phyloP scores from a whole-genome alignment of 2,113 vertebrate species.

The Sula dactylatra region DNA sequence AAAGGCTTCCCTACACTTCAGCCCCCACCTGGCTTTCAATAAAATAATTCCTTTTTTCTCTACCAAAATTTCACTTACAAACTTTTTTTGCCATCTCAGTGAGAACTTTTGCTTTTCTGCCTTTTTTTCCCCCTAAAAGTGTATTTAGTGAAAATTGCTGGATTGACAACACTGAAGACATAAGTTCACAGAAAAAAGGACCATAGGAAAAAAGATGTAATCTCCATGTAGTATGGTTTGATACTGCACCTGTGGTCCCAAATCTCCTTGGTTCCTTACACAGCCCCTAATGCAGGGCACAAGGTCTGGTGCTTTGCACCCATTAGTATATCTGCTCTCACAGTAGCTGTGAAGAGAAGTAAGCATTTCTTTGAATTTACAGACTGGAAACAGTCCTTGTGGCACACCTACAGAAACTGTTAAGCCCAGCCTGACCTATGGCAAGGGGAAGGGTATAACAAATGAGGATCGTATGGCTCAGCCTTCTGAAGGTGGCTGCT shows the following conservation, averaged over 20 bases:
- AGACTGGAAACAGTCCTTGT: neutral
- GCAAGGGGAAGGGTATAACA: neutral
- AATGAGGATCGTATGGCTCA: rapidly evolving
- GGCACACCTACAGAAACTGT: neutral
- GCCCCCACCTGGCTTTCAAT: neutral
- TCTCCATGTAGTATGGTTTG: neutral
- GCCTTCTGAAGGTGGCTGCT: neutral
- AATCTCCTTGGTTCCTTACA: neutral
- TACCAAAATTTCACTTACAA: neutral
- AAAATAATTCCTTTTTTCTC: neutral
- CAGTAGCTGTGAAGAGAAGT: neutral
- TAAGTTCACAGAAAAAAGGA: neutral
- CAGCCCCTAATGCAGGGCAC: neutral
- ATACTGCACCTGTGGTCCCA: neutral
- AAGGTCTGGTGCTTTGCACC: neutral
- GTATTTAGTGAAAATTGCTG: neutral
- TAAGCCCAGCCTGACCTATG: neutral
- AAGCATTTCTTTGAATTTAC: neutral
- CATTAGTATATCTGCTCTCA: neutral
- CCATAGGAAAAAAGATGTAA: neutral
- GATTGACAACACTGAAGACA: neutral
- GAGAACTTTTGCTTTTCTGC: neutral
- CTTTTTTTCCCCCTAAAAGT: neutral
- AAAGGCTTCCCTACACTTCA: neutral
- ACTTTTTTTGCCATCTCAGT: neutral